phyloP scores from a whole-genome alignment of 2,888 invertebrate genomes.

The Erannis defoliaria region DNA sequence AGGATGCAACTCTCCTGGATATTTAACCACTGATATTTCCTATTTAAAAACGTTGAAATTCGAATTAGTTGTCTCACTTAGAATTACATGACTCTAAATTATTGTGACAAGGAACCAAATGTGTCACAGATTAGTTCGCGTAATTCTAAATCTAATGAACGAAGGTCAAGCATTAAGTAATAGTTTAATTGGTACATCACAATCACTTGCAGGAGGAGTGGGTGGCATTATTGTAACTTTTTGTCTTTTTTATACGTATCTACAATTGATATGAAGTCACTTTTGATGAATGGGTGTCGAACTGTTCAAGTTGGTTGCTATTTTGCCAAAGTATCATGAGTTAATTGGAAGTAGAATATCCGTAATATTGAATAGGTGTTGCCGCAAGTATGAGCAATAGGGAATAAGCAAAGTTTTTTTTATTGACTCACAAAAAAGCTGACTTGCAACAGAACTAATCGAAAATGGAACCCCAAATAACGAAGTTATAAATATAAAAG shows the following conservation, averaged over 20 bases:
- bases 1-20: too few species aligned
- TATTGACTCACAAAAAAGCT: too few species aligned
- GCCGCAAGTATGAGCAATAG: too few species aligned
- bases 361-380: too few species aligned
- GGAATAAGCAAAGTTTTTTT: too few species aligned
- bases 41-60: too few species aligned
- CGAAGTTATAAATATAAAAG: too few species aligned
- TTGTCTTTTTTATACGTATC: slow-evolving; percentile 7
- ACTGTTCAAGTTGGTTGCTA: background rate
- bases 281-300: background rate
- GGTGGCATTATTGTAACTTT: slow-evolving; percentile 18
- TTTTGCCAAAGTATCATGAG: too few species aligned
- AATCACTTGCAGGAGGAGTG: slow-evolving; percentile 20
- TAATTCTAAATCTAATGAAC: slow-evolving; percentile 2
- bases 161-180: slow-evolving; percentile 65
- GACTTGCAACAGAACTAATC: too few species aligned
- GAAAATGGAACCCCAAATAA: too few species aligned
- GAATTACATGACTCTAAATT: background rate
- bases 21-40: too few species aligned
- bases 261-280: background rate
- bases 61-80: background rate
- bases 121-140: background rate
- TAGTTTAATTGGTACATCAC: slow-evolving; percentile 65
- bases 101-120: slow-evolving; percentile 8
- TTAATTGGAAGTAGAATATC: too few species aligned